phyloP scores from a whole-genome alignment of 2,888 invertebrate species.

The Lepidocyrtoides sp. region DNA sequence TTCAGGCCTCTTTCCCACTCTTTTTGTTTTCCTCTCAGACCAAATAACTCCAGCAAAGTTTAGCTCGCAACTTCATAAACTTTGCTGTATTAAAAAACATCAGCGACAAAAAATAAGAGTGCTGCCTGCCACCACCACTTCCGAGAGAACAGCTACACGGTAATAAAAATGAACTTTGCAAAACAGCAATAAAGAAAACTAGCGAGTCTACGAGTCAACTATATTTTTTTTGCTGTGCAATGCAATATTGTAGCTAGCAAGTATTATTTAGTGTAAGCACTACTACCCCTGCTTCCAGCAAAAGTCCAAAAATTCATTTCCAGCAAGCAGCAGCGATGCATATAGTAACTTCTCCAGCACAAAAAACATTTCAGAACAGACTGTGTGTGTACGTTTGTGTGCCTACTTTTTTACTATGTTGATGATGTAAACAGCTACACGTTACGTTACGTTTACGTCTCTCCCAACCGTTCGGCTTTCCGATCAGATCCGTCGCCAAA shows the following conservation, averaged over 20 bases:
- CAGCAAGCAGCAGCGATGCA: neutral
- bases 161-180: neutral
- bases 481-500: neutral
- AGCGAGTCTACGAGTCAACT: neutral
- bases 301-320: neutral
- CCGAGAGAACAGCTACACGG: neutral
- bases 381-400: neutral
- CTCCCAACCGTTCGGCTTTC: neutral
- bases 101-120: neutral
- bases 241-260: neutral
- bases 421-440: neutral
- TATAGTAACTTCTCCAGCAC: neutral
- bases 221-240: neutral
- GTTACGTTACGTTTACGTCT: neutral
- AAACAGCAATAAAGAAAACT: neutral
- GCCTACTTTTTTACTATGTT: neutral
- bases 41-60: neutral
- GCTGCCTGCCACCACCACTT: neutral
- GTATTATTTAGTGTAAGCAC: no score
- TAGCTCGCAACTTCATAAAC: neutral
- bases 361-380: neutral
- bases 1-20: conserved; percentile 10
- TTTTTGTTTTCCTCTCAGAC: neutral
- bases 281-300: no score
- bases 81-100: neutral